Base-by-base conservation (phyloP, 2,797 vertebrate species). In the Melopsittacus undulatus region DNA sequence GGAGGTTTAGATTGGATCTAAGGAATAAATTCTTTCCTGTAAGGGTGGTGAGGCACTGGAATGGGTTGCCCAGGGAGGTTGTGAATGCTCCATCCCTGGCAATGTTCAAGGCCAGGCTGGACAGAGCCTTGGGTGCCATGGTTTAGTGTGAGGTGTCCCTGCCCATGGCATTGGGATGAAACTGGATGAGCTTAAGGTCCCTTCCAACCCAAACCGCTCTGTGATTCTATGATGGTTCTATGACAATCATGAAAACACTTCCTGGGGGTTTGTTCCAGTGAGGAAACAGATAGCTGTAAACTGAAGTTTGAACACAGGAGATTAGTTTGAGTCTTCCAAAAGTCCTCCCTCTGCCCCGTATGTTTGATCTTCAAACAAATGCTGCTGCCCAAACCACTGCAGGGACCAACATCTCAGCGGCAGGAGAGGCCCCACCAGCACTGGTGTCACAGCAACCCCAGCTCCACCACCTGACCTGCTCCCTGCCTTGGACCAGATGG, bases 371-470 rank as follows among this genome's bases (percentile, higher is more conserved):
- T 29, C 46, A 11, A 14, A 18, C 23, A 7, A 59, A 34, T 3
- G 2, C 40, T 15, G 15, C 40, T 88, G 73, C 56, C 49, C 30
- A 51, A 68, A 77, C 5, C 11, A 68, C 42, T 18, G 32, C 49
- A 64, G 77, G 29, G 16, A 43, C 27, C 69, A 75, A 7, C 24
- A 22, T 0, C 6, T 3, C 48, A 34, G 84, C 3, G 3, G 29
- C 52, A 52, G 57, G 10, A 87, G 16, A 40, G 40, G 15, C 16
- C 15, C 34, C 5, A 30, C 10, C 1, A 0, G 43, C 0, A 0
- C 66, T 8, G 27, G 4, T 8, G 52, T 23, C 3, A 30, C 1
- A 42, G 59, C 8, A 11, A 64, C 2, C 49, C 26, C 13, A 34
- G 20, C 68, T 30, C 20, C 46, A 32, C 18, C 17, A 5, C 15